Evolutionary conservation across 2,888 invertebrate species (phyloP), one percentile per base, ranked within the genome.

Genomic region (Hylaea fasciaria): DNA sequence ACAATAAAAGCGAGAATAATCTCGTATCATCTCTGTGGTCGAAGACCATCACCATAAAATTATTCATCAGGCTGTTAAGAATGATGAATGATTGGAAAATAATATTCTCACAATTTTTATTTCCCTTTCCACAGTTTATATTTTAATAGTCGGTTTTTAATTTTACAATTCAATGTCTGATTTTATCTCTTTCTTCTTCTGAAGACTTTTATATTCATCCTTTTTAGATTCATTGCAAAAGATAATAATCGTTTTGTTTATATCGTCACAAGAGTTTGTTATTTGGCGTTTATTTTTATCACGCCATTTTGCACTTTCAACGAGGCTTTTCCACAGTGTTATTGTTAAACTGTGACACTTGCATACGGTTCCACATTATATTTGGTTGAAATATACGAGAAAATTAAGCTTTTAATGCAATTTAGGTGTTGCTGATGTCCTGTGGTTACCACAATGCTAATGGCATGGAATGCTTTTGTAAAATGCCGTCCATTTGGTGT

Each of bases 361-460:
- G 1, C 37, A 37, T n/a, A 3, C 5, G 3, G 37, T 37, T 37
- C 1, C 37, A 48, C 35, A 16, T 37, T 22, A 40, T 7, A 2
- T 22, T 17, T 39, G 13, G 22, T 28, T 46, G 13, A 47, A 46
- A 35, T 37, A 46, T 14, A 35, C 35, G 39, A 46, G 46, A 47
- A 41, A 51, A 52, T 51, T 14, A 57, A 58, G 52, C 47, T 8
- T 41, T 50, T 45, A 51, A 40, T 45, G 45, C 40, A 11, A 54
- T 64, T 64, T 59, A 53, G 56, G 57, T 57, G 71, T 65, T 50
- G 58, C 67, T 53, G 35, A 47, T 40, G 64, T 64, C 53, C 65
- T 59, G n/a, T 13, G 62, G 57, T 54, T 22, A 53, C 50, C 52
- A 43, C 49, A 51, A 57, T 46, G 54, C 39, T 49, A 55, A 35